These are phyloP conservation scores for Drosophila virilis DNA, from an alignment of 1,140 invertebrate genomes.

Conservation along the genomic window DNA sequence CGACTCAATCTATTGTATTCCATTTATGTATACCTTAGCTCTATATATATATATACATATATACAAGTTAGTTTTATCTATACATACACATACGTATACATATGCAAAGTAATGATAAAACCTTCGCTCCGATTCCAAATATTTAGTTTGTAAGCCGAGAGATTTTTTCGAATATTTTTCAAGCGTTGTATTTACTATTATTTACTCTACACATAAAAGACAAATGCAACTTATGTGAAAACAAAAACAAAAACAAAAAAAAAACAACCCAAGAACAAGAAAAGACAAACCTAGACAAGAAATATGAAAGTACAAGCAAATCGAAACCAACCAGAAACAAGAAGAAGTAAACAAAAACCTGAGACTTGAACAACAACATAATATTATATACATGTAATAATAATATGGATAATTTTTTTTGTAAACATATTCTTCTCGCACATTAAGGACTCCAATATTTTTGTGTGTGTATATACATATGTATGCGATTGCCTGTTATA, in stretches of 20 bases:
- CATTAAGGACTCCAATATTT: constrained; percentile 65
- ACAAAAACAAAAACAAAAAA: constrained; percentile 31
- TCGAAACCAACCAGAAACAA: constrained; percentile 57
- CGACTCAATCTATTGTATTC: constrained; percentile 52
- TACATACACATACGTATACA: constrained; percentile 31
- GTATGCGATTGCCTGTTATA: constrained; percentile 58
- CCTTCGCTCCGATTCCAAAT: constrained; percentile 82
- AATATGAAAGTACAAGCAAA: constrained; percentile 64
- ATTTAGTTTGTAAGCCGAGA: constrained; percentile 68
- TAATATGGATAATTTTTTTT: constrained; percentile 46
- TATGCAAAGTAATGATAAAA: constrained; percentile 44
- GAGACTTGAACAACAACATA: constrained; percentile 55
- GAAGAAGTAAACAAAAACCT: constrained; percentile 62
- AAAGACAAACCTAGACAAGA: constrained; percentile 28
- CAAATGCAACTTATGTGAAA: constrained; percentile 54
- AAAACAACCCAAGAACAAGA: constrained; percentile 5
- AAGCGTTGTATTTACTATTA: constrained; percentile 53
- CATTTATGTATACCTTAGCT: constrained; percentile 58
- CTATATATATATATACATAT: constrained; percentile 29
- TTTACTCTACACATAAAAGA: constrained; percentile 42
- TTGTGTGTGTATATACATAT: constrained; percentile 48
- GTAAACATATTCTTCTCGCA: constrained; percentile 64
- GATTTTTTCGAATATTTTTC: constrained; percentile 58
- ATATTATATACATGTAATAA: constrained; percentile 25
- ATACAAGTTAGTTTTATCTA: constrained; percentile 56